Conservation (phyloP, 2,797 vertebrate genomes). For the Podarcis siculus region DNA sequence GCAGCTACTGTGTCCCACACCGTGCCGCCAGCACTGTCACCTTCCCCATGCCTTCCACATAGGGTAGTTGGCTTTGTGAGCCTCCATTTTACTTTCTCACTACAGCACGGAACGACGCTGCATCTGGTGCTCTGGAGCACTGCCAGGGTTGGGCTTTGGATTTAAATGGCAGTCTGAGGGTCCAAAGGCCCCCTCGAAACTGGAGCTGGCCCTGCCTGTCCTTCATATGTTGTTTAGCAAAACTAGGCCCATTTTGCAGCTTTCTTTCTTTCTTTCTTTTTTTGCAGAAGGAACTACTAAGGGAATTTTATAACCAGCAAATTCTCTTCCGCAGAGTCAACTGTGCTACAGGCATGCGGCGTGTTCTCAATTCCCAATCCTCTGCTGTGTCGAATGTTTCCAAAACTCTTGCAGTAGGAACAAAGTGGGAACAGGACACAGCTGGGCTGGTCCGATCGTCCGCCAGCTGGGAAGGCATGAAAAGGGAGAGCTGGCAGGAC, state of each 20-base stretch:
- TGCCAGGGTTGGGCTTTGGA: neutral
- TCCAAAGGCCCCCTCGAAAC: neutral
- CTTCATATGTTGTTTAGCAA: neutral
- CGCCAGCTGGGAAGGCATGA: slow-evolving; percentile 27
- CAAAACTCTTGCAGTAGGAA: slow-evolving; percentile 24
- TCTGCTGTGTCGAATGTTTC: slow-evolving; percentile 13
- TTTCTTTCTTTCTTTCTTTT: neutral
- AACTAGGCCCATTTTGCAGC: neutral
- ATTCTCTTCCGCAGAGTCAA: neutral
- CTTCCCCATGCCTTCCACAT: too few species aligned
- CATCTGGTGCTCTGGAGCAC: neutral
- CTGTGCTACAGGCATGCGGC: slow-evolving; percentile 10
- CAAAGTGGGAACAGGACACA: slow-evolving; percentile 33
- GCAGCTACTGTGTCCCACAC: neutral
- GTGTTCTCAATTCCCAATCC: slow-evolving; percentile 25
- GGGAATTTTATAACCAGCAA: neutral
- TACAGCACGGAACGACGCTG: neutral
- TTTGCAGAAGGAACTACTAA: neutral
- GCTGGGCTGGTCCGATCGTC: slow-evolving; percentile 11
- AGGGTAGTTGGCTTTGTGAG: neutral
- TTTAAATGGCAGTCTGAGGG: too few species aligned
- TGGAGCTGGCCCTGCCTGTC: neutral
- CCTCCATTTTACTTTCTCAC: neutral
- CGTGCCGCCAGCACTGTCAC: too few species aligned
- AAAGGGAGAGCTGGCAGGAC: slow-evolving; percentile 25